phyloP scores from a whole-genome alignment of 1,140 invertebrate species.

The Lasioglossum albipes region DNA sequence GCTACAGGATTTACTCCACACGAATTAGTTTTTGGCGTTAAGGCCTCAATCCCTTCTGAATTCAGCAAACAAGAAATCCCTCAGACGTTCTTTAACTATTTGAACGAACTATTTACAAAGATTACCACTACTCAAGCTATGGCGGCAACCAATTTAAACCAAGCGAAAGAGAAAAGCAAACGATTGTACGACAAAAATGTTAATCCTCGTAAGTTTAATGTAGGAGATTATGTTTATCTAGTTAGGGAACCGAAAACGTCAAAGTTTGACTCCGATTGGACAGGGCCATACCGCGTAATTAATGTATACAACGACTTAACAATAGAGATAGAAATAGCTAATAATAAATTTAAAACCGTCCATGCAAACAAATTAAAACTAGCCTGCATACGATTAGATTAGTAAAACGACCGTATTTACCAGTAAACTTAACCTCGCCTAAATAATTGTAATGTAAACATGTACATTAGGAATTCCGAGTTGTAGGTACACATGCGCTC shows the following conservation, averaged over 20 bases:
- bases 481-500: no score
- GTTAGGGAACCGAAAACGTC: not conserved
- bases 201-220: no score
- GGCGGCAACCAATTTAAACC: no score
- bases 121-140: not conserved
- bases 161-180: not conserved
- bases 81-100: not conserved
- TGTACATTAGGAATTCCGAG: no score
- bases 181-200: no score
- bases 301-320: constrained; percentile 39
- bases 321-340: constrained; percentile 25
- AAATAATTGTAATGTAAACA: no score
- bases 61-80: not conserved
- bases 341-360: no score
- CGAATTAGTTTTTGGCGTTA: not conserved
- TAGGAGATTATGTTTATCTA: no score
- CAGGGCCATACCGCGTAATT: not conserved
- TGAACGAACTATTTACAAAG: not conserved
- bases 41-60: not conserved
- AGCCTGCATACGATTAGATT: constrained; percentile 16
- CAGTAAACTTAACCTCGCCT: no score
- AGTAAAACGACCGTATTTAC: no score
- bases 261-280: not conserved
- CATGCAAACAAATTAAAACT: not conserved
- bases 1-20: not conserved